These are phyloP conservation scores for Poliocrania exsul DNA, from an alignment of 2,797 vertebrate species.

Conservation along the genomic window DNA sequence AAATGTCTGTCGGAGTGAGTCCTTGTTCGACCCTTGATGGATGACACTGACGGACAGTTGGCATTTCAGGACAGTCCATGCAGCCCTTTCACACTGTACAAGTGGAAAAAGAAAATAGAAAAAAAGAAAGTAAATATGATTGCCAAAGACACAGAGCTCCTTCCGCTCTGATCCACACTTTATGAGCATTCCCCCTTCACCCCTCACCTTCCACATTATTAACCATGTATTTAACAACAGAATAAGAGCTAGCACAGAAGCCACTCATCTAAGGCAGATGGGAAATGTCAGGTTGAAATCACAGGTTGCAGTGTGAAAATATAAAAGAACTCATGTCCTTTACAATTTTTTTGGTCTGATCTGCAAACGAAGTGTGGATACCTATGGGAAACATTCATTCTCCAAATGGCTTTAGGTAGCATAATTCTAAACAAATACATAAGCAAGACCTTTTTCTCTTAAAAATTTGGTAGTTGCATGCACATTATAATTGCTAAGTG, in stretches of 20 bases:
- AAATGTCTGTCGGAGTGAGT: background rate
- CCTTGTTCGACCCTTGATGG: background rate
- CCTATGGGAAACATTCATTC: background rate
- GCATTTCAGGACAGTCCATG: conserved; percentile 18
- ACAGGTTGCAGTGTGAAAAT: background rate
- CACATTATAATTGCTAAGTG: conserved; percentile 64
- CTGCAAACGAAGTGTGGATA: background rate
- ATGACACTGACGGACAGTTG: background rate
- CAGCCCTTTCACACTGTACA: background rate
- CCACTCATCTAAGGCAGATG: background rate
- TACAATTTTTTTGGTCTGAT: background rate
- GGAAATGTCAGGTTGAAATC: conserved; percentile 19
- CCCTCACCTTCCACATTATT: conserved; percentile 3
- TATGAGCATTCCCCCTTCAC: background rate
- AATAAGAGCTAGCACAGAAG: background rate
- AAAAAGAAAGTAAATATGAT: background rate
- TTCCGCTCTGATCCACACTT: conserved; percentile 9
- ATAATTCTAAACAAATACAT: background rate
- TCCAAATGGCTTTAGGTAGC: background rate
- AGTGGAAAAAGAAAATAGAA: accelerated
- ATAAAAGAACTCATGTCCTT: background rate
- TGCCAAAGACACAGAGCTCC: background rate
- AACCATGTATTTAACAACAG: background rate
- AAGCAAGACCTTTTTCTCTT: background rate
- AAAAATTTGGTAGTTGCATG: background rate